These are phyloP conservation scores for Lepidurus packardi DNA, from an alignment of 1,140 invertebrate species.

Conservation along the genomic window DNA sequence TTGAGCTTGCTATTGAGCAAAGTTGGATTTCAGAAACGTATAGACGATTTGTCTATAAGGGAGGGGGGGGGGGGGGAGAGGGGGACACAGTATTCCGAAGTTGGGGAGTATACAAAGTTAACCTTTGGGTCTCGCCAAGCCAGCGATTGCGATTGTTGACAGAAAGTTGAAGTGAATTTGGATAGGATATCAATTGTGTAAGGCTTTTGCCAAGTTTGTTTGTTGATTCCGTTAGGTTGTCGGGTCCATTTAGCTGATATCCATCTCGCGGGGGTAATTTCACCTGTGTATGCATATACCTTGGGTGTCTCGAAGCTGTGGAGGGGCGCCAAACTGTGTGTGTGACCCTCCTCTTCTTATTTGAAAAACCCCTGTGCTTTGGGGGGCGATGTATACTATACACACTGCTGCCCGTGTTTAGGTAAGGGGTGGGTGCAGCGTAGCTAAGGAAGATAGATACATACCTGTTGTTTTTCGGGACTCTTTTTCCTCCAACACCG, in stretches of 20 bases:
- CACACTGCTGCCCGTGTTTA: background rate
- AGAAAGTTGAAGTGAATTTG: background rate
- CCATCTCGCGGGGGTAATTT: constrained; percentile 20
- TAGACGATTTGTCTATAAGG: too few species aligned
- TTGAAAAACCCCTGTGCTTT: background rate
- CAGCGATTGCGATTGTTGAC: constrained; percentile 11
- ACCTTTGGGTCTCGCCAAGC: background rate
- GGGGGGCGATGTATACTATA: background rate
- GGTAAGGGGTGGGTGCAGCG: background rate
- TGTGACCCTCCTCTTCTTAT: background rate
- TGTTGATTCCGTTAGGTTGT: constrained; percentile 21
- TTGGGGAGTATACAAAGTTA: constrained; percentile 1
- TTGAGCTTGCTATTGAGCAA: too few species aligned
- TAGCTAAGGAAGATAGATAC: background rate
- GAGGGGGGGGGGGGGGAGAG: too few species aligned
- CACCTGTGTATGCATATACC: constrained; percentile 17
- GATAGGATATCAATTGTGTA: constrained; percentile 5
- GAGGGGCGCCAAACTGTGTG: constrained; percentile 15
- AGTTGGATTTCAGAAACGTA: too few species aligned
- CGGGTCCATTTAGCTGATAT: constrained; percentile 21
- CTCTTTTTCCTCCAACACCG: background rate
- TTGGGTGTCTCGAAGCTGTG: background rate
- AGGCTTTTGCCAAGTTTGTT: background rate
- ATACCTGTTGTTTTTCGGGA: constrained; percentile 4
- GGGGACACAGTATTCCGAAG: background rate